Base-by-base conservation (phyloP, 2,113 vertebrate species). In the Toxostoma redivivum region DNA sequence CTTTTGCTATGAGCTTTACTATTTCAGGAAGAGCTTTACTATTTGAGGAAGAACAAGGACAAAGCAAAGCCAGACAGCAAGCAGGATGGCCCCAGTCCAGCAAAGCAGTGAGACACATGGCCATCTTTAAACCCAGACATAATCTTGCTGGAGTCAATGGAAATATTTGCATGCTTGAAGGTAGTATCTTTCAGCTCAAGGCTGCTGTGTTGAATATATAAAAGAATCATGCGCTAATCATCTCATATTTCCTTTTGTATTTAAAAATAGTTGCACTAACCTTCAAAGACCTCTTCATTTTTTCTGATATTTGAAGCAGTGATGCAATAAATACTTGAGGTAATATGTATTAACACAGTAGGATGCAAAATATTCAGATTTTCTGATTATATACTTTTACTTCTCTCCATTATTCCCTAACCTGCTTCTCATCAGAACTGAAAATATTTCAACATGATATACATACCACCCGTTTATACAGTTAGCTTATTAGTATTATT, bases 251-350 rank as follows among this genome's bases (percentile, higher is more conserved):
- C 28, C 56, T 92, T 88, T 90, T 77, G 14, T 58, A 58, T 84
- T 86, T 87, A 88, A 71, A 91, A 85, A 82, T 71, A 93, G 21
- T 65, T 90, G 85, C 65, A 42, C 24, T 78, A 90, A 86, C 25
- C 60, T 88, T 92, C 85, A 94, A 86, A 78, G 27, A 31, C 24
- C 35, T 31, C 45, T 69, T 73, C 15, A 33, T 82, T 78, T 42
- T 74, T 89, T 82, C 57, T 78, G 27, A 30, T 83, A 74, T 25
- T 48, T 78, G 25, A 90, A 96, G 37, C 20, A 58, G 45, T 11
- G 30, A 42, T 50, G 60, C 2, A 60, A 38, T 64, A 66, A 2
- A 54, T 80, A 79, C 80, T 48, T 88, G 16, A 64, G 45, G 60
- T 64, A 79, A 38, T 25, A 16, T 19, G 4, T 6, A 1, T 65